Percentiles rank a stretch among this genome's conserved stretches.
Evolutionary conservation across 2,888 invertebrate genomes (phyloP).

Genomic region (Theretra japonica): DNA sequence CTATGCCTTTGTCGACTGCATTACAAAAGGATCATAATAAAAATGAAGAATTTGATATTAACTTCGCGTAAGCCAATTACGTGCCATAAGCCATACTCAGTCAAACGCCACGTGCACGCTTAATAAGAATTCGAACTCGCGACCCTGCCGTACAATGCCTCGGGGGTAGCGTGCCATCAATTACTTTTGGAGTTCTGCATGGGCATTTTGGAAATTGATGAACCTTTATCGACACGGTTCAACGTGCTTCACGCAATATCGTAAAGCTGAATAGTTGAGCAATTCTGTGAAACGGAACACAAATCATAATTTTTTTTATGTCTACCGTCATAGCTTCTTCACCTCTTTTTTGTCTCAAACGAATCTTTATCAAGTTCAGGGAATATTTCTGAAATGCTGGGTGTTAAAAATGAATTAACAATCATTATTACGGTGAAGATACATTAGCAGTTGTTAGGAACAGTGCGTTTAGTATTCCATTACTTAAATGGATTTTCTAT

Average conservation of each 20-base stretch:
- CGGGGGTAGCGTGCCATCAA: constrained; percentile 19
- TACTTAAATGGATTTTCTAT: too few relatives aligned
- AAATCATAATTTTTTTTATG: too few relatives aligned
- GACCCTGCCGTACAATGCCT: constrained; percentile 12
- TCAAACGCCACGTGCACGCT: constrained; percentile 26
- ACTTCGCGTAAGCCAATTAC: constrained; percentile 22
- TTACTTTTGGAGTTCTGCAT: constrained; percentile 5
- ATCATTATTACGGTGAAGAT: too few relatives aligned
- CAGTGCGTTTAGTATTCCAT: too few relatives aligned
- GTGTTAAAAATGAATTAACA: too few relatives aligned
- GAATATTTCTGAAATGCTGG: too few relatives aligned
- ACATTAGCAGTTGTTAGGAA: too few relatives aligned
- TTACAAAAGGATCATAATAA: constrained; percentile 16
- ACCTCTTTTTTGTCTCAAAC: too few relatives aligned
- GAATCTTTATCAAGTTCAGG: too few relatives aligned
- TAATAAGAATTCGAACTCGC: constrained; percentile 22
- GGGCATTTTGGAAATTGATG: constrained; percentile 2
- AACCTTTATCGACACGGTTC: background rate
- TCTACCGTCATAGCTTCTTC: too few relatives aligned
- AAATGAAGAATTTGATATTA: constrained; percentile 20
- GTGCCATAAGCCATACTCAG: constrained; percentile 8
- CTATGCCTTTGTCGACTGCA: background rate
- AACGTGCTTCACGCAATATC: background rate
- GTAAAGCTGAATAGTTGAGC: too few relatives aligned
- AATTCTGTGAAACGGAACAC: too few relatives aligned